Percentiles rank a stretch among this genome's conserved stretches.
These are phyloP conservation scores for Argentina silus DNA, from an alignment of 2,797 vertebrate species.

Conservation along the genomic window DNA sequence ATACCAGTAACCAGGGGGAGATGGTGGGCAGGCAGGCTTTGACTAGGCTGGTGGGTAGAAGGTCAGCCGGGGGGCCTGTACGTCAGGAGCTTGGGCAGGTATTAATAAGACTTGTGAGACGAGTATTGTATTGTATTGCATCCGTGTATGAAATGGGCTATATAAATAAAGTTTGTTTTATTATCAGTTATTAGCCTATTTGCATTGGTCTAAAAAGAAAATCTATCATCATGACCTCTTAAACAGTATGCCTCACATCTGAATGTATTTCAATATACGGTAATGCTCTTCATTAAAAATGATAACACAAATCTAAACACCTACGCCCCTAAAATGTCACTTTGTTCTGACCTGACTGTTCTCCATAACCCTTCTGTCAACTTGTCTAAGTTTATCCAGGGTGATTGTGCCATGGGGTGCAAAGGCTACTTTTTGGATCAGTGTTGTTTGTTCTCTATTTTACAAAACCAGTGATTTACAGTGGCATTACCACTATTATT, in stretches of 20 bases:
- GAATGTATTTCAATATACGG: neutral
- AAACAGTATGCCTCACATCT: neutral
- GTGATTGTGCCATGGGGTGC: neutral
- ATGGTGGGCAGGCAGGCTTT: slow-evolving; percentile 7
- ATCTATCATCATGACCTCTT: no score
- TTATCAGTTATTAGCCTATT: no score
- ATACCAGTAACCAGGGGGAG: neutral
- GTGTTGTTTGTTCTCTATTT: neutral
- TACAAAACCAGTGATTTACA: neutral
- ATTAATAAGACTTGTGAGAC: no score
- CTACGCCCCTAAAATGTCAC: slow-evolving; percentile 35
- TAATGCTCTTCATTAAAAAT: neutral
- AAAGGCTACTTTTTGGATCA: neutral
- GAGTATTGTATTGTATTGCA: no score
- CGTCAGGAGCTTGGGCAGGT: no score
- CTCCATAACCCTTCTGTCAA: neutral
- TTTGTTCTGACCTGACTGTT: slow-evolving; percentile 29
- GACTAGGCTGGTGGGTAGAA: slow-evolving; percentile 3
- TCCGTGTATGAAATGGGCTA: no score
- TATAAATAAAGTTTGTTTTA: no score
- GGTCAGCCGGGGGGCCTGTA: neutral
- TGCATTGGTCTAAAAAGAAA: no score
- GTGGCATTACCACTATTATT: neutral
- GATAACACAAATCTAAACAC: no score
- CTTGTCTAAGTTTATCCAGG: slow-evolving; percentile 10